Percentiles rank a stretch among this genome's conserved stretches.
Conservation (phyloP, 2,113 vertebrate species). For the Bettongia penicillata region DNA sequence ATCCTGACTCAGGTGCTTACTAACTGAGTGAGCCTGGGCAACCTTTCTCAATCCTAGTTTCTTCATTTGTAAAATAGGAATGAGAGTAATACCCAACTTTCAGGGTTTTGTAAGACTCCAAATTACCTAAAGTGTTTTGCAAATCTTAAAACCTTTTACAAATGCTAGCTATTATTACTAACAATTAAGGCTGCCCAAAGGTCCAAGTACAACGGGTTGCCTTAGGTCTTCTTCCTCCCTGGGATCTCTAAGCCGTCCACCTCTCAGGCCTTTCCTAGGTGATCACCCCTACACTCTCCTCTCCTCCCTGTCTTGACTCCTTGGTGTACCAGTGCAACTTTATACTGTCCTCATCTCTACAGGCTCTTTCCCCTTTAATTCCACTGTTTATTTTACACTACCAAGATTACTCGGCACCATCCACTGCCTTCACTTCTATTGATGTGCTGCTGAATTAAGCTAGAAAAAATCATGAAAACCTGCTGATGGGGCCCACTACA, state of each 20-base stretch:
- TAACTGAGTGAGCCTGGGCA: neutral
- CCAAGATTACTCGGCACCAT: neutral
- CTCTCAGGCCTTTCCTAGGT: neutral
- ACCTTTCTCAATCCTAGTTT: neutral
- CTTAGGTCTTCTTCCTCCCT: neutral
- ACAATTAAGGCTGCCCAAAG: neutral
- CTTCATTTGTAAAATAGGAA: neutral
- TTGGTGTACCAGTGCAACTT: neutral
- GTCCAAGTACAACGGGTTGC: neutral
- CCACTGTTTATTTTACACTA: neutral
- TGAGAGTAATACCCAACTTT: neutral
- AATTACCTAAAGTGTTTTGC: neutral
- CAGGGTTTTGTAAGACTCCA: neutral
- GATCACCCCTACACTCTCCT: neutral
- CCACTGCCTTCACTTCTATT: neutral
- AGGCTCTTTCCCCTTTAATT: neutral
- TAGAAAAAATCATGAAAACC: neutral
- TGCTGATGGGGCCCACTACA: neutral
- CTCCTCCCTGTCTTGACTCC: neutral
- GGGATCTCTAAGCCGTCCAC: neutral
- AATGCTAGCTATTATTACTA: neutral
- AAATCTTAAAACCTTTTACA: neutral
- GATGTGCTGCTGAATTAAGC: neutral
- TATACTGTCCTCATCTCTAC: neutral
- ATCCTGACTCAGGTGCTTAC: neutral